Percentiles rank a stretch among this genome's conserved stretches.
Evolutionary conservation across 2,113 vertebrate genomes (phyloP).

Genomic region (Mellivora capensis): DNA sequence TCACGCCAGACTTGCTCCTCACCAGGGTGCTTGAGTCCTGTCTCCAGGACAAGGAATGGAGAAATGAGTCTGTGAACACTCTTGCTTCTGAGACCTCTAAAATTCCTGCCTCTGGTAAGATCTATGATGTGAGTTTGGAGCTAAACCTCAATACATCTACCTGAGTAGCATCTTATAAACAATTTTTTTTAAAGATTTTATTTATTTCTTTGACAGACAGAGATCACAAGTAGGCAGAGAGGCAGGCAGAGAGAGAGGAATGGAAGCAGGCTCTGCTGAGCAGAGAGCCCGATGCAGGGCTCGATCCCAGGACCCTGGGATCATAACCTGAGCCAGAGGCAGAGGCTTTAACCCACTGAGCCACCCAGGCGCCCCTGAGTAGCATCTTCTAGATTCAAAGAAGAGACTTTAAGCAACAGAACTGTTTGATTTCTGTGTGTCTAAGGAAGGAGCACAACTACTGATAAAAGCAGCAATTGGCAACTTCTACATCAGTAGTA

Average conservation of each 20-base stretch:
- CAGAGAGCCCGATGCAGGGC: no score
- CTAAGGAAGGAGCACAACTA: not conserved
- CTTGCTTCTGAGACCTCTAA: not conserved
- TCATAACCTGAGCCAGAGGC: no score
- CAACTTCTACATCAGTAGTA: not conserved
- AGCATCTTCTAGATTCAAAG: not conserved
- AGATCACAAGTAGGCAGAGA: no score
- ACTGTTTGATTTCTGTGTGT: not conserved
- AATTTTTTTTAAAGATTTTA: no score
- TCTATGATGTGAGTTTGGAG: not conserved
- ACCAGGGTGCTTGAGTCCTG: not conserved
- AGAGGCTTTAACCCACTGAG: no score
- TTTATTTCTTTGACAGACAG: no score
- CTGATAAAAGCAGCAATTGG: not conserved
- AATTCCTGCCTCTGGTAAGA: not conserved
- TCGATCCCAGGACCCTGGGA: no score
- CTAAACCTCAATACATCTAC: not conserved
- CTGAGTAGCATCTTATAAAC: not conserved
- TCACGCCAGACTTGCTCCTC: not conserved
- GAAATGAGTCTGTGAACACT: not conserved
- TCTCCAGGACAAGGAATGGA: not conserved
- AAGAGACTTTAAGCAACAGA: not conserved
- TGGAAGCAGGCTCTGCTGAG: no score
- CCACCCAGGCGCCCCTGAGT: no score
- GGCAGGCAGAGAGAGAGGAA: no score